Evolutionary conservation across 2,888 invertebrate genomes (phyloP), one percentile per base, ranked within the genome.

Genomic region (Norana najaformis): DNA sequence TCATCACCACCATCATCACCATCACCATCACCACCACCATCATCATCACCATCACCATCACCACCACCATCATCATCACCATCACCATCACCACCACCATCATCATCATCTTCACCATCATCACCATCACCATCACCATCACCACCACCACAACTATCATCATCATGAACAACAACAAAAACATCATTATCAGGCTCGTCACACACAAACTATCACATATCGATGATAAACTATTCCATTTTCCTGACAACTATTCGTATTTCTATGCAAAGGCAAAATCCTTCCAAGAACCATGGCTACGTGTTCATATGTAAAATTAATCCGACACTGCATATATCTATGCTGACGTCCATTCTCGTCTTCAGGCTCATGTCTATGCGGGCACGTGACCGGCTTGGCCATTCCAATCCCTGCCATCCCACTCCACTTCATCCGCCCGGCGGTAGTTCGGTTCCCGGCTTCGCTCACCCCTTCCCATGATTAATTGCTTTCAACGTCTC

Each of bases 161-260:
- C 89, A 89, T 89, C 89, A 89, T 89, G 85, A 89, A 85, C 89
- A 89, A 85, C 41, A 89, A 85, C 89, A 89, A 85, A 83, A 23
- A 36, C 89, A 83, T 41, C 5, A 41, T 41, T 1, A 41, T 41
- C 41, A 41, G 14, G 18, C 41, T 16, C 18, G 18, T 41, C 41
- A 13, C 41, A 5, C 41, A 41, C 41, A 47, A 14, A 41, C 3
- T 41, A 47, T 47, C 20, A 23, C 20, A 47, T 47, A 47, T 69
- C 69, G 30, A 69, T n/a, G 69, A 30, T n/a, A 13, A n/a, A 30
- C 69, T 69, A 30, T 30, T 69, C n/a, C 69, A 69, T 8, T 69
- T 69, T 69, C 30, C 4, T 69, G 30, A 2, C n/a, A 16, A 11
- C 69, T n/a, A 69, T 69, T 47, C n/a, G n/a, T 11, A 69, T 11